Evolutionary conservation across 2,797 vertebrate genomes (phyloP), one percentile per base, ranked within the genome.

Genomic region (Australoheros facetus): DNA sequence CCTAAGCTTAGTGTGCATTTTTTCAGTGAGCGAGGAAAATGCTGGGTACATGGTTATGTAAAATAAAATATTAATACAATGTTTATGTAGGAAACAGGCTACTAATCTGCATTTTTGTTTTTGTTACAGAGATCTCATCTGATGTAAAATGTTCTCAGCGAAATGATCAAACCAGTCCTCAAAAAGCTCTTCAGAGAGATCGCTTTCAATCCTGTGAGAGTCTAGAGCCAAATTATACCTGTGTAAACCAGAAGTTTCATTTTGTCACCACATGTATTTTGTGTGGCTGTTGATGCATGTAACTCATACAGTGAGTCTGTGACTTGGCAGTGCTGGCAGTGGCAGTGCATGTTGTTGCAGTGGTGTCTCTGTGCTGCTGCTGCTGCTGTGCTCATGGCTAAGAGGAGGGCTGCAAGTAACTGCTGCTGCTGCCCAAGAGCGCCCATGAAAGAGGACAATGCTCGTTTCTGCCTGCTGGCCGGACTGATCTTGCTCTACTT

Each of bases 381-480:
- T 79, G 77, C 87, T 82, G 82, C 80, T 83, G 88, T 72, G 85
- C 90, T 91, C 93, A 96, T 96, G 95, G 94, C 94, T 94, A 94
- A 88, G 87, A 93, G 94, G 88, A 94, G 91, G 76, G 85, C 89
- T 83, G 89, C 88, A 16, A 88, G 92, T 4, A 77, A 90, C 85
- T 93, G 92, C 92, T 94, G 95, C 92, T 94, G 96, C 92, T 94
- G 95, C 91, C 86, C 93, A 57, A 87, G 92, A 75, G 85, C 90
- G 5, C 92, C 92, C 77, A 78, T 96, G 88, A 96, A 96, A 3
- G 94, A 96, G 80, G 96, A 96, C 93, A 96, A 96, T 30, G 96
- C 95, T 73, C 95, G 96, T 54, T 96, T 96, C 85, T 95, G 93
- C 80, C 86, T 96, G 82, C 92, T 96, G 89, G 96, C 96, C 0